phyloP scores from a whole-genome alignment of 2,888 invertebrate genomes.

The Luperina testacea region DNA sequence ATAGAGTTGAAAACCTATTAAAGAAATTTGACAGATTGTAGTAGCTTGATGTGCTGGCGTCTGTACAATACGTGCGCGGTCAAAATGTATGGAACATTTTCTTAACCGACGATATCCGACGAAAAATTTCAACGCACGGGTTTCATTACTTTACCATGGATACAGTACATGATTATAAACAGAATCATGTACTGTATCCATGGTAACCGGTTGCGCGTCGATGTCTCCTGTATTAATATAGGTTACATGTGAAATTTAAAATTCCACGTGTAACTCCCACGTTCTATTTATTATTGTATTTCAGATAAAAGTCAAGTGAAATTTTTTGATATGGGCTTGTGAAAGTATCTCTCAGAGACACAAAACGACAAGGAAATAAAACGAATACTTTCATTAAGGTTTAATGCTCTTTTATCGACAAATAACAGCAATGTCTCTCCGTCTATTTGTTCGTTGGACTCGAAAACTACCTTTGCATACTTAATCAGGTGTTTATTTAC shows the following conservation, averaged over 20 bases:
- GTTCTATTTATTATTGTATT: conserved; percentile 12
- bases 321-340: conserved; percentile 21
- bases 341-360: neutral
- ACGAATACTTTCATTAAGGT: conserved; percentile 1
- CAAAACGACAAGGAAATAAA: neutral
- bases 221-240: neutral
- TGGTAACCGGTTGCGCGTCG: too few species aligned
- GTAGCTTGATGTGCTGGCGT: too few species aligned
- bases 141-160: too few species aligned
- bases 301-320: conserved; percentile 21
- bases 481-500: neutral
- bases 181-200: too few species aligned
- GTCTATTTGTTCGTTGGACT: too few species aligned
- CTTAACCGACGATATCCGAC: too few species aligned
- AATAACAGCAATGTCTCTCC: neutral
- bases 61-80: too few species aligned
- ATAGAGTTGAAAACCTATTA: too few species aligned
- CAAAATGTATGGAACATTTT: too few species aligned
- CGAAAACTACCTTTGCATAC: neutral
- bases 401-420: neutral
- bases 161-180: too few species aligned
- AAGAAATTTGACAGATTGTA: too few species aligned
- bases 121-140: too few species aligned
- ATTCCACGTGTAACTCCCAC: neutral
- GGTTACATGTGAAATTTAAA: neutral